Base-by-base conservation (phyloP, 2,113 vertebrate genomes). In the Cryptoleucopteryx plumbea region DNA sequence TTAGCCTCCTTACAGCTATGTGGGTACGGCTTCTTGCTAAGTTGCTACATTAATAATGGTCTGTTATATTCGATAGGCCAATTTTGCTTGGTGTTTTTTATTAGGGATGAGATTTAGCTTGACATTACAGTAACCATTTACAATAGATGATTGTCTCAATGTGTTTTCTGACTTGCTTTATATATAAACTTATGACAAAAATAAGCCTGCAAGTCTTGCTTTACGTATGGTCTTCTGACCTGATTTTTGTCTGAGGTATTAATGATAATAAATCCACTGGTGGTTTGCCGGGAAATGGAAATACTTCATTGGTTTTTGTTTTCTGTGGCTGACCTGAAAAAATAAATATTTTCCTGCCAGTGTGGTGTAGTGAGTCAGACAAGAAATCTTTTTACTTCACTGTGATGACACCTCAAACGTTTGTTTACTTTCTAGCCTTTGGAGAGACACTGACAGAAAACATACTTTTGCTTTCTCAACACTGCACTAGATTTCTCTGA, bases 271-370 rank as follows among this genome's bases (percentile, higher is more conserved):
- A 97, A 97, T 98, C 82, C 87, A 58, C 48, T 34, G 42, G 66
- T 91, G 52, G 31, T 93, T 98, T 97, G 48, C 52, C 31, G 58
- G 71, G 89, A 97, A 97, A 90, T 91, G 22, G 36, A 94, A 97
- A 93, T 89, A 84, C 11, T 82, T 98, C 65, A 91, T 82, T 97
- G 91, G 40, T 48, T 84, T 94, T 95, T 96, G 82, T 96, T 97
- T 96, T 93, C 86, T 93, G 61, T 26, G 38, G 66, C 85, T 96
- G 97, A 98, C 94, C 94, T 79, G 70, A 94, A 95, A 97, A 90
- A 94, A 90, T 77, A 97, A 97, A 95, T 97, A 95, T 92, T 96
- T 96, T 84, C 86, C 47, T 86, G 75, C 58, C 62, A 85, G 53
- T 55, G 38, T 36, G 71, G 12, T 14, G 4, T 62, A 63, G 65